Evolutionary conservation across 2,113 vertebrate species (phyloP).

Genomic region (Todiramphus chloris): DNA sequence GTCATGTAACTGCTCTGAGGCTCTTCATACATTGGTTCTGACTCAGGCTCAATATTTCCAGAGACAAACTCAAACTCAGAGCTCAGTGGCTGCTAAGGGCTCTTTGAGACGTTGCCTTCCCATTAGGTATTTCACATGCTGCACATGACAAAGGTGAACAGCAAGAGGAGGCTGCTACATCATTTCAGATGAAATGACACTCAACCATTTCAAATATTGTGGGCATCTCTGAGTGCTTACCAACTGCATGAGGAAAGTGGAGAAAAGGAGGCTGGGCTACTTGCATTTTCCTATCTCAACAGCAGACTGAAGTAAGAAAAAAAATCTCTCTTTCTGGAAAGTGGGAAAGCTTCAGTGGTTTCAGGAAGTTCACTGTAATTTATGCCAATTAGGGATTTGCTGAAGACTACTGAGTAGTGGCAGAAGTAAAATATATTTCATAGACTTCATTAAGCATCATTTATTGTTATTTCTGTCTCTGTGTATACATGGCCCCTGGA

Average conservation of each 20-base stretch:
- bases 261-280: not conserved
- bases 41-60: not conserved
- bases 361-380: not conserved
- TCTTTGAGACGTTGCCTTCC: not conserved
- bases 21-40: not conserved
- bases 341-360: not conserved
- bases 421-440: not conserved
- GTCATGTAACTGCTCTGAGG: not conserved
- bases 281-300: not conserved
- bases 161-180: not conserved
- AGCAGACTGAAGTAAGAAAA: not conserved
- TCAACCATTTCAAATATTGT: not conserved
- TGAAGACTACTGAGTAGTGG: not conserved
- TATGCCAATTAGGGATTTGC: not conserved
- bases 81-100: not conserved
- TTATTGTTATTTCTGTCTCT: not conserved
- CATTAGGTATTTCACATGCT: not conserved
- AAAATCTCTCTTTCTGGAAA: accelerated
- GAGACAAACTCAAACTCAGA: not conserved
- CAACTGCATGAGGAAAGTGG: not conserved
- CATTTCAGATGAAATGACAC: not conserved
- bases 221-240: not conserved
- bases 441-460: not conserved
- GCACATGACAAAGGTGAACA: not conserved
- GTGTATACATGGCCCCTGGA: not conserved